Percentiles rank a stretch among this genome's conserved stretches.
Conservation (phyloP, 2,888 invertebrate species). For the Steinernema carpocapsae region DNA sequence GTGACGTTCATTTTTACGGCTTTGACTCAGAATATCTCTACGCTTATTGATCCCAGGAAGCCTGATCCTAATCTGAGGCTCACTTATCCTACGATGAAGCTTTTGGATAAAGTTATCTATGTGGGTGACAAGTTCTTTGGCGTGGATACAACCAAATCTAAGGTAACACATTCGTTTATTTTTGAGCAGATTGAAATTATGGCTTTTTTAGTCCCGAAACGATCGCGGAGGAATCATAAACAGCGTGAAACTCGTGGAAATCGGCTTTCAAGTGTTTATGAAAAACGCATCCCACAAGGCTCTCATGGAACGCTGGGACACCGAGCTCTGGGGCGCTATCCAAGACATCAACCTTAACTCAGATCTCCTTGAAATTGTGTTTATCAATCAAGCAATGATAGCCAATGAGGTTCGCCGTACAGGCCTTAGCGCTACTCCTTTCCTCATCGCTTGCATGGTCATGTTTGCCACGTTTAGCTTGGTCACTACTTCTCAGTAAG, state of each 20-base stretch:
- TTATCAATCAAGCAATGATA: conserved; percentile 18
- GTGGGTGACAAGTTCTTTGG: conserved; percentile 27
- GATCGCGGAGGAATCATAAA: conserved; percentile 19
- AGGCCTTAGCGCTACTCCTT: conserved; percentile 4
- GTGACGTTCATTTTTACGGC: conserved; percentile 14
- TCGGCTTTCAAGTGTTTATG: conserved; percentile 7
- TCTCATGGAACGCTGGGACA: conserved; percentile 18
- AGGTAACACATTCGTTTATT: not conserved
- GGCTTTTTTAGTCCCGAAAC: not conserved
- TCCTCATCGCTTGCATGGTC: conserved; percentile 6
- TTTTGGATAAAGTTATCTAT: not conserved
- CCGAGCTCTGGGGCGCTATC: not conserved
- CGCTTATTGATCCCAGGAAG: conserved; percentile 16
- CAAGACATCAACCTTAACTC: not conserved
- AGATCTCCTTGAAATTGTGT: not conserved
- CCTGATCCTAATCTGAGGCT: conserved; percentile 8
- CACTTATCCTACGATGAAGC: conserved; percentile 23
- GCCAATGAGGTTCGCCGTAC: conserved; percentile 14
- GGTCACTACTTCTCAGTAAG: conserved; percentile 7
- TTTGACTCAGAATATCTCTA: not conserved
- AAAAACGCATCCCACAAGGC: not conserved
- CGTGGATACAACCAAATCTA: conserved; percentile 16
- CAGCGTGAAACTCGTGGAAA: conserved; percentile 7
- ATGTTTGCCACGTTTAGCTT: conserved; percentile 8
- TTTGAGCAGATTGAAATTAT: not conserved